These are phyloP conservation scores for zebrafish (Danio rerio) DNA, from an alignment of 2,113 vertebrate genomes.

Conservation along the genomic window DNA sequence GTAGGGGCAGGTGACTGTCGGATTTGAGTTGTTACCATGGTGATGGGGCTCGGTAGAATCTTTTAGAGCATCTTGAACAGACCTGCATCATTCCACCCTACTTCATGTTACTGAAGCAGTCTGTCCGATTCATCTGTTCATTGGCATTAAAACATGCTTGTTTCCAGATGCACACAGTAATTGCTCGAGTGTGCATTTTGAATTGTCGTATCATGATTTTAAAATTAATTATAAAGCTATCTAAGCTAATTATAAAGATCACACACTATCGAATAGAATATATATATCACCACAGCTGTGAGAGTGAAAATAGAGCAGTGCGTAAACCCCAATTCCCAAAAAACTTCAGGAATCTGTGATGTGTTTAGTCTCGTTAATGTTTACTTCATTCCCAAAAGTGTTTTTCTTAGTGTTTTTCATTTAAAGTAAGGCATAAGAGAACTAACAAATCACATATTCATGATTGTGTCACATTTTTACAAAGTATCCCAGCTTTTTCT, in stretches of 20 bases:
- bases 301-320: too few relatives aligned
- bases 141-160: not conserved
- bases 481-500: too few relatives aligned
- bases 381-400: too few relatives aligned
- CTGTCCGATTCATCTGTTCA: slow-evolving; percentile 19
- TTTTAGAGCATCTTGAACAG: slow-evolving; percentile 14
- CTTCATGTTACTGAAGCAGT: slow-evolving; percentile 41
- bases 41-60: slow-evolving; percentile 45
- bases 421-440: too few relatives aligned
- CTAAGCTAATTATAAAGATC: too few relatives aligned
- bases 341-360: too few relatives aligned
- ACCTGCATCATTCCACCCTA: slow-evolving; percentile 48
- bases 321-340: too few relatives aligned
- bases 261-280: not conserved
- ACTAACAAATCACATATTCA: too few relatives aligned
- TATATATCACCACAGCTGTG: not conserved
- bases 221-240: not conserved
- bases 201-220: not conserved
- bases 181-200: not conserved
- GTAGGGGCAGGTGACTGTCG: slow-evolving; percentile 52
- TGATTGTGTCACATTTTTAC: too few relatives aligned
- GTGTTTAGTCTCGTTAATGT: too few relatives aligned
- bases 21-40: slow-evolving; percentile 39
- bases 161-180: not conserved
- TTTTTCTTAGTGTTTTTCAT: too few relatives aligned